Conservation (phyloP, 2,797 vertebrate genomes). For the Rhincodon typus region DNA sequence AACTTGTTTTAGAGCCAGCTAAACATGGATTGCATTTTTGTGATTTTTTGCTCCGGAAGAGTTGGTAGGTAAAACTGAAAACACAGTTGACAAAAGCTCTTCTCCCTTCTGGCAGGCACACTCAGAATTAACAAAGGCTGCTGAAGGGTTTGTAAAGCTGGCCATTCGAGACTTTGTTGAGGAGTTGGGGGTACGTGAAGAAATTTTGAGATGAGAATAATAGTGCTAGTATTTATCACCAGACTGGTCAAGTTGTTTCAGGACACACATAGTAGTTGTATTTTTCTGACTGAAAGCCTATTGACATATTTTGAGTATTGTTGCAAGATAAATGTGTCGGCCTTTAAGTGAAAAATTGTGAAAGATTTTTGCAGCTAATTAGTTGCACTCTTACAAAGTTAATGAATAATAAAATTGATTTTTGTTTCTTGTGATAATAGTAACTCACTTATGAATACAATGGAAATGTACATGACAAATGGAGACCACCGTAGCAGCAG, state of each 20-base stretch:
- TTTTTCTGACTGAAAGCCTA: neutral
- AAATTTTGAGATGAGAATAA: neutral
- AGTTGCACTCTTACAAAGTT: neutral
- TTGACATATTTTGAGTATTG: neutral
- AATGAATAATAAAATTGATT: neutral
- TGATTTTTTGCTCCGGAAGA: neutral
- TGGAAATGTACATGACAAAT: constrained; percentile 62
- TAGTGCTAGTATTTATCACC: neutral
- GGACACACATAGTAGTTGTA: neutral
- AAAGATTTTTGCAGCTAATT: neutral
- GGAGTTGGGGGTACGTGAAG: too few species aligned
- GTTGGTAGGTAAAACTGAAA: neutral
- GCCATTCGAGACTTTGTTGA: neutral
- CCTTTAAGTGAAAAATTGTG: neutral
- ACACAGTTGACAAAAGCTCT: neutral
- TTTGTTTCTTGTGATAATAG: neutral
- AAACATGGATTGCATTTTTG: neutral
- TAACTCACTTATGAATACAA: neutral
- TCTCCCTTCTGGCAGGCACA: neutral
- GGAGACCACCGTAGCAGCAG: constrained; percentile 61
- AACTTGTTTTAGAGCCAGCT: neutral
- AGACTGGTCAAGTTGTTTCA: neutral
- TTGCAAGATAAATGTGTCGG: neutral
- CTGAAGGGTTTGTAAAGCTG: neutral
- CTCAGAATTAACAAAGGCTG: neutral